Evolutionary conservation across 2,888 invertebrate species (phyloP), one percentile per base, ranked within the genome.

Genomic region (Cordilura impudica): DNA sequence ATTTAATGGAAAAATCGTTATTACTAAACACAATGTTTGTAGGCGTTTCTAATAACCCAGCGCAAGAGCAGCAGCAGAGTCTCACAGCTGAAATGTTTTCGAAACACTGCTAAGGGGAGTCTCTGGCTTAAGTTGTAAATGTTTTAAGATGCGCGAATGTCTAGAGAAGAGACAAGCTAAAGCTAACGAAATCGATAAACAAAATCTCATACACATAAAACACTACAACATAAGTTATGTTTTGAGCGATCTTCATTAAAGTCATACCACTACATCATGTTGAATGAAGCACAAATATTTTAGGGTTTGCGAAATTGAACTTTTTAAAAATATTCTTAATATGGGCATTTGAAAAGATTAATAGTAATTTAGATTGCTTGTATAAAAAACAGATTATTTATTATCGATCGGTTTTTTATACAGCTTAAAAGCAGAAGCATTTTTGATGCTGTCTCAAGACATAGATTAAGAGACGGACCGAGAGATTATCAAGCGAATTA

Each of bases 1-100:
- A 87, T 87, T 87, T 87, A 87, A 87, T 87, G 87, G 86, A 84
- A 85, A 85, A 87, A 87, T 87, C 86, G 86, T 86, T 87, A 85
- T 83, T 83, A 82, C 82, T 65, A 79, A 81, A 73, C 76, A 70
- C 75, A 75, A 75, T n/a, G n/a, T n/a, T 81, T 67, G 82, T 78
- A 70, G 87, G 87, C 87, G 87, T 87, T 87, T 87, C 87, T 87
- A 87, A 87, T 87, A 86, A 86, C 84, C 63, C 63, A 63, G 26
- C 23, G 47, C 73, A 39, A 65, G 16, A 66, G 43, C 51, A 66
- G 43, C 49, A 58, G 39, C 29, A 21, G 26, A 43, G 12, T 8
- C 58, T 19, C 21, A 35, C 2, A 54, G 19, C 29, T 14, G 45
- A 63, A 4, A 39, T 4, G 35, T n/a, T 6, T 39, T 2, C 12